Base-by-base conservation (phyloP, 2,888 invertebrate species). In the Suillia variegata region DNA sequence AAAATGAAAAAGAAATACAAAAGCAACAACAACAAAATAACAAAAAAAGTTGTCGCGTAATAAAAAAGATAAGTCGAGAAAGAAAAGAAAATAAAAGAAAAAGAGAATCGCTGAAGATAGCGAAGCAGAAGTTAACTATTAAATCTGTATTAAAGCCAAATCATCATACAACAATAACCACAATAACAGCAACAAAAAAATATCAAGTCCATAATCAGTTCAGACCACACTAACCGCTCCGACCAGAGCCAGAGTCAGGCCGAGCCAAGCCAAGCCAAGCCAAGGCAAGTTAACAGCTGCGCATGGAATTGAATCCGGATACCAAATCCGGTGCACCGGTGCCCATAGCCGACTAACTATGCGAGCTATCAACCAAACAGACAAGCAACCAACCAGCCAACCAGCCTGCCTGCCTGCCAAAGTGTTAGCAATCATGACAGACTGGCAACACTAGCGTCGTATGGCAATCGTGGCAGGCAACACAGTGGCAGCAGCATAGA, bases 281-380 rank as follows among this genome's bases (percentile, higher is more conserved):
- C 6, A 8, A 31, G 31, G 6, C 31, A 31, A 31, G 38, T 6
- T 13, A 38, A n/a, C n/a, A n/a, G 8, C n/a, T n/a, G n/a, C n/a
- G n/a, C n/a, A n/a, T n/a, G 38, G 38, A 38, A 38, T 38, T 38
- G n/a, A 38, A 38, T 38, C 38, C 38, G 38, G 8, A 38, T 38
- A n/a, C 38, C 38, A 38, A 38, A 38, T 38, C 38, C 38, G 38
- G 38, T 38, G 38, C 38, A n/a, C 38, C 6, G 31, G n/a, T n/a
- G n/a, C n/a, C 31, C 31, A 31, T 31, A 31, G 12, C 31, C 12
- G 12, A n/a, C n/a, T n/a, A n/a, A n/a, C n/a, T n/a, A n/a, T n/a
- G n/a, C n/a, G n/a, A n/a, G n/a, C n/a, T n/a, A n/a, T n/a, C n/a
- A n/a, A n/a, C n/a, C n/a, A n/a, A n/a, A n/a, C n/a, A n/a, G n/a